These are phyloP conservation scores for Blomia tropicalis DNA, from an alignment of 2,888 invertebrate genomes.

Conservation along the genomic window DNA sequence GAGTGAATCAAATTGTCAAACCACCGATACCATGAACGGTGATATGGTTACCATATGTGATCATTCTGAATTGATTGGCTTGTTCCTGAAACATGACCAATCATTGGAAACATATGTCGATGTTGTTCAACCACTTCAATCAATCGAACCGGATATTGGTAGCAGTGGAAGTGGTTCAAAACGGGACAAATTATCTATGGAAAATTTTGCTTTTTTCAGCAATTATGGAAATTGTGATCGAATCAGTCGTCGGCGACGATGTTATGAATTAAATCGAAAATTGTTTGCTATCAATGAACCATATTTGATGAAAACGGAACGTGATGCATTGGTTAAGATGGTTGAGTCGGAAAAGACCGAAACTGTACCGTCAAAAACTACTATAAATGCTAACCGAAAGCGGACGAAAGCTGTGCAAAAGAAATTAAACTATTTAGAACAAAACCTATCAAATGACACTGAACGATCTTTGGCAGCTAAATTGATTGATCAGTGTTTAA, in stretches of 20 bases:
- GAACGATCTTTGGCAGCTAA: background rate
- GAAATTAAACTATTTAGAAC: background rate
- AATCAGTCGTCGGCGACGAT: background rate
- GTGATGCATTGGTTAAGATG: constrained; percentile 12
- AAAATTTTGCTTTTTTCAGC: background rate
- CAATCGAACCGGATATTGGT: background rate
- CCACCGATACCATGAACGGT: no score
- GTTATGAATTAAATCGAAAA: constrained; percentile 18
- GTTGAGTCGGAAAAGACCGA: background rate
- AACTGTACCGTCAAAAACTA: background rate
- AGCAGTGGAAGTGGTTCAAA: background rate
- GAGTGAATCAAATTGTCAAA: no score
- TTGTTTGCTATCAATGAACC: constrained; percentile 24
- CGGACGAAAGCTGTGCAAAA: background rate
- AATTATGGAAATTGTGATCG: no score
- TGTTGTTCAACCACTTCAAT: background rate
- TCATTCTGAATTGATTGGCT: background rate
- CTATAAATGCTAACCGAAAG: background rate
- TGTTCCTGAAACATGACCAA: background rate
- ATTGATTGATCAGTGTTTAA: background rate
- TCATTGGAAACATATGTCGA: background rate
- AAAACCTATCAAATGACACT: background rate
- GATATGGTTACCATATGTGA: background rate
- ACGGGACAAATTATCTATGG: background rate
- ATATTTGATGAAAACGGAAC: constrained; percentile 25